A percentile compares a stretch with the other conserved stretches of the same genome.
phyloP scores from a whole-genome alignment of 1,140 invertebrate genomes.

The Drosophila cardini region DNA sequence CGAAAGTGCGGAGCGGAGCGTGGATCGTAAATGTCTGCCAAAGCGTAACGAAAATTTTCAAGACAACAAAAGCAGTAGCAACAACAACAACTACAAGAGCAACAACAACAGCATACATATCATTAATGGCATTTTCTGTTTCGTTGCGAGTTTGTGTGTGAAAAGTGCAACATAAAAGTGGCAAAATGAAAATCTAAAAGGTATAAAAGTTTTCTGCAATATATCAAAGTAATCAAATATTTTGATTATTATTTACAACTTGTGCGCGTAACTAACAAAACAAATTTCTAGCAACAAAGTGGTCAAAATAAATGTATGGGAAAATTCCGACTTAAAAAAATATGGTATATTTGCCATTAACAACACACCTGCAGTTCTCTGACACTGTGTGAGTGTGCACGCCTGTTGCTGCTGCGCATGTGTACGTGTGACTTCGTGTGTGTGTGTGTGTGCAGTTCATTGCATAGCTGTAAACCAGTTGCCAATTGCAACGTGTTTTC shows the following conservation, averaged over 20 bases:
- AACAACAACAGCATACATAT: constrained; percentile 41
- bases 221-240: constrained; percentile 24
- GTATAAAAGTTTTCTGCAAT: constrained; percentile 45
- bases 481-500: constrained; percentile 77
- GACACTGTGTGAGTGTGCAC: constrained; percentile 26
- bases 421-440: constrained; percentile 32
- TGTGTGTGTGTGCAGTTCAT: constrained; percentile 48
- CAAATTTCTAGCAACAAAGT: constrained; percentile 6
- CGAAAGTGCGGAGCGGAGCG: constrained; percentile 70
- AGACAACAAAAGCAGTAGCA: constrained; percentile 59
- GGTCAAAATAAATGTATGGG: constrained; percentile 33
- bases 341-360: constrained; percentile 71
- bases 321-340: constrained; percentile 49
- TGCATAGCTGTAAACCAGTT: constrained; percentile 82
- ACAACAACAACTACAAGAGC: constrained; percentile 24
- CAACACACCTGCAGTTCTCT: constrained; percentile 69
- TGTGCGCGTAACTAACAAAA: constrained; percentile 6
- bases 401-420: neutral
- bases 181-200: constrained; percentile 69
- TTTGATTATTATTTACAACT: constrained; percentile 37
- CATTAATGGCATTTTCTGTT: constrained; percentile 78
- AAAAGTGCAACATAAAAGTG: constrained; percentile 60
- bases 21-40: constrained; percentile 80
- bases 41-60: constrained; percentile 79
- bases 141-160: constrained; percentile 76